Conservation (phyloP, 2,888 invertebrate genomes). For the Phlogophora meticulosa region DNA sequence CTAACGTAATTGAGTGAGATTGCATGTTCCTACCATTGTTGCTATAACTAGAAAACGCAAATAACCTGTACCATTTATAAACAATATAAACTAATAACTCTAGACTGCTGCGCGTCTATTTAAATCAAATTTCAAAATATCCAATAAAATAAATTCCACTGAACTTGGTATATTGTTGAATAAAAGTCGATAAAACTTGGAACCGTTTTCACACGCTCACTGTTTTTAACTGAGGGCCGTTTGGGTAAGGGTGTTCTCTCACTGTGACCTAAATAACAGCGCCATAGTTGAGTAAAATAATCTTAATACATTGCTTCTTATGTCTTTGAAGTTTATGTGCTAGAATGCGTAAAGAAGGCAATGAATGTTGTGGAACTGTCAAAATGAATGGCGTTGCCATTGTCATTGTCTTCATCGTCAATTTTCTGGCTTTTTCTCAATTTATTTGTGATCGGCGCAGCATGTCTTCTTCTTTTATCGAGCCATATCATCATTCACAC, state of each 20-base stretch:
- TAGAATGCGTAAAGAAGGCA: too few species aligned
- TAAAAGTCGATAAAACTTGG: constrained; percentile 46
- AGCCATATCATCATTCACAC: too few species aligned
- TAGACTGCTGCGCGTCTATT: constrained; percentile 39
- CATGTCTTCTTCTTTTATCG: too few species aligned
- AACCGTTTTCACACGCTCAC: constrained; percentile 59
- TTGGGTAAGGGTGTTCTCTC: constrained; percentile 39
- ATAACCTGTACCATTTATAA: constrained; percentile 30
- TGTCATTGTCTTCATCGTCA: too few species aligned
- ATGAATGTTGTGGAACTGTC: too few species aligned
- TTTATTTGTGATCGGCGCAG: too few species aligned
- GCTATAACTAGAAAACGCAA: constrained; percentile 19
- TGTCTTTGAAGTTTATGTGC: too few species aligned
- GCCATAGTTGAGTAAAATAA: too few species aligned
- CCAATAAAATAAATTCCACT: constrained; percentile 56
- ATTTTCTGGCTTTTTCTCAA: too few species aligned
- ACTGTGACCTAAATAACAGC: constrained; percentile 8
- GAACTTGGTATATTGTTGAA: constrained; percentile 46
- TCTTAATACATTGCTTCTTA: too few species aligned
- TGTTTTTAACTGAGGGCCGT: constrained; percentile 41
- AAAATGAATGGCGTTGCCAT: too few species aligned
- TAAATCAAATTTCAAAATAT: constrained; percentile 54
- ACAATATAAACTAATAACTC: constrained; percentile 37
- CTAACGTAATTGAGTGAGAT: not conserved
- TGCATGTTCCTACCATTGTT: constrained; percentile 33